Base-by-base conservation (phyloP, 1,140 invertebrate species). In the Ephestia elutella region DNA sequence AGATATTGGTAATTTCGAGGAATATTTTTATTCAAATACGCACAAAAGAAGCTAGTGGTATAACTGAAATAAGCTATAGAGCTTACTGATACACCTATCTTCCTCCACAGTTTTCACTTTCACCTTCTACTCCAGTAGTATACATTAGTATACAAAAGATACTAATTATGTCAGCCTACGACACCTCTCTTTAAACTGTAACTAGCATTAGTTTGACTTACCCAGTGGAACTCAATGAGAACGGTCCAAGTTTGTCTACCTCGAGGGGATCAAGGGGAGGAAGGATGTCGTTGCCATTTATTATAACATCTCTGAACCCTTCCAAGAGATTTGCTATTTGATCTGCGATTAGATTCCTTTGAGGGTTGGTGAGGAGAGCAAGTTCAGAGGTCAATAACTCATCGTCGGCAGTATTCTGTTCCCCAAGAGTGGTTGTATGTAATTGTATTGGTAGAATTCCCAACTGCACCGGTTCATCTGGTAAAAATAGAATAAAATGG, bases 191-290 rank as follows among this genome's bases (percentile, higher is more conserved):
- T n/a, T n/a, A n/a, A n/a, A n/a, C n/a, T n/a, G n/a, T n/a, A n/a
- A n/a, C 8, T 32, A 10, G 1, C 9, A 10, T 15, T 1, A 15
- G n/a, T n/a, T 15, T 1, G 7, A 58, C 63, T 44, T 57, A 73
- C 71, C 65, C 66, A 11, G 55, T 21, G 49, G 55, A 50, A 19
- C 18, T 49, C 11, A 57, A 65, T n/a, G 56, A 44, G 44, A 62
- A 65, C 10, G 71, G 73, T 49, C 67, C 68, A 18, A 73, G 55
- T 2, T 48, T 15, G 2, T 53, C 49, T 0, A 74, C 25, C 0
- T 28, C 60, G 2, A 76, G 49, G 2, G 73, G 73, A 28, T 76
- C 71, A 0, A 76, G 51, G 5, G 65, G 61, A 13, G 71, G 71
- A 1, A 73, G 0, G 32, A 57, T 18, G n/a, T 68, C 73, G 21